Base-by-base conservation (phyloP, 2,113 vertebrate species). In the Periophthalmodon schlosseri region DNA sequence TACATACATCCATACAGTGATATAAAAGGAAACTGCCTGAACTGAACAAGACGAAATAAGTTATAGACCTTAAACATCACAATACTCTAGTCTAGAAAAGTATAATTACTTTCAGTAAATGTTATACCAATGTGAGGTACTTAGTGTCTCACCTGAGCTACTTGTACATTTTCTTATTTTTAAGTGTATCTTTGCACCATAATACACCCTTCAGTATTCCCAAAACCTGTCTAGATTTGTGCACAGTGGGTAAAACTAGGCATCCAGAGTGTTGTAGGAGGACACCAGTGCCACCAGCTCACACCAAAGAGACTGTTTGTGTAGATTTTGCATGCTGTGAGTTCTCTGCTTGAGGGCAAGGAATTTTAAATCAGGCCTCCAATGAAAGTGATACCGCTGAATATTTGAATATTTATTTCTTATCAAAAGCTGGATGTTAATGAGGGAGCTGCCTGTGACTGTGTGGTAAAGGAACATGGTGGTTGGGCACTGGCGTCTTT, bases 401-500 rank as follows among this genome's bases (percentile, higher is more conserved):
- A 86, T 88, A 84, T 87, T 79, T 88, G 75, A 84, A 85, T 87
- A 88, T 87, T 79, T 90, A 79, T 80, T 78, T 24, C 83, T 86
- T 88, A 87, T 92, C 89, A 87, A 81, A 79, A 76, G 75, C 72
- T 39, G 74, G 81, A 74, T 85, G 81, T 76, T 80, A 83, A 84
- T 83, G 74, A 70, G 72, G 70, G 73, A 75, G 80, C 85, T 70
- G 39, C 39, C 39, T 44, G 76, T 81, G 84, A 84, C 85, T 78
- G 79, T 80, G 80, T 28, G 54, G 77, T 84, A 79, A 69, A 34
- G 61, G 57, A 70, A 20, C 65, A 78, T 65, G 71, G 13, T 79
- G 68, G 68, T 16, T 50, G 54, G 34, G 61, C 79, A 75, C 44
- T 72, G 54, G 54, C 78, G 82, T 79, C 58, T 81, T 75, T 76